Conservation (phyloP, 2,113 vertebrate genomes). For the Carettochelys insculpta region DNA sequence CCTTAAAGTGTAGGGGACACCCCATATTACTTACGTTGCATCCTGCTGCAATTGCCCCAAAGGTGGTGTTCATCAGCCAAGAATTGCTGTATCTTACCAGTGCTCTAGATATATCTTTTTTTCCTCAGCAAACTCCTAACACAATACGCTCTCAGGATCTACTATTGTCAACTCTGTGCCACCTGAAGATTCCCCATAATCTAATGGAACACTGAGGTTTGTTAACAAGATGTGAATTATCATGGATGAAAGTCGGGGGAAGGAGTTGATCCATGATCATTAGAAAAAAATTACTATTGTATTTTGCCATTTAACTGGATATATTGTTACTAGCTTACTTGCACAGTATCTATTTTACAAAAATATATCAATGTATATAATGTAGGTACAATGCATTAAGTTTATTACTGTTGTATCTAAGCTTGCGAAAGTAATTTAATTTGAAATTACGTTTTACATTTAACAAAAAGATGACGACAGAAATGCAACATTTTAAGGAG, state of each 20-base stretch:
- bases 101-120: background rate
- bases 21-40: background rate
- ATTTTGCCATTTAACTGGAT: background rate
- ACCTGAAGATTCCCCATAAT: background rate
- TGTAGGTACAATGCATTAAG: background rate
- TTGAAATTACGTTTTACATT: background rate
- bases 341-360: background rate
- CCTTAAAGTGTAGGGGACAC: background rate
- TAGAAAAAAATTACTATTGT: background rate
- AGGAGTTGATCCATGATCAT: background rate
- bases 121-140: background rate
- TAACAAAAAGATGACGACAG: background rate
- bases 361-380: background rate
- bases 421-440: background rate
- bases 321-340: background rate
- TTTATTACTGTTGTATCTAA: background rate
- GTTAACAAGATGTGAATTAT: background rate
- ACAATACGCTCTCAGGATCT: background rate
- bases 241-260: background rate
- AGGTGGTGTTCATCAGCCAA: background rate
- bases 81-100: fast-evolving
- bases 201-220: background rate
- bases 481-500: background rate
- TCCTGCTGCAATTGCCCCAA: fast-evolving
- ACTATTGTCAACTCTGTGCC: background rate